Evolutionary conservation across 2,888 invertebrate species (phyloP), one percentile per base, ranked within the genome.

Genomic region (Pristionchus exspectatus): DNA sequence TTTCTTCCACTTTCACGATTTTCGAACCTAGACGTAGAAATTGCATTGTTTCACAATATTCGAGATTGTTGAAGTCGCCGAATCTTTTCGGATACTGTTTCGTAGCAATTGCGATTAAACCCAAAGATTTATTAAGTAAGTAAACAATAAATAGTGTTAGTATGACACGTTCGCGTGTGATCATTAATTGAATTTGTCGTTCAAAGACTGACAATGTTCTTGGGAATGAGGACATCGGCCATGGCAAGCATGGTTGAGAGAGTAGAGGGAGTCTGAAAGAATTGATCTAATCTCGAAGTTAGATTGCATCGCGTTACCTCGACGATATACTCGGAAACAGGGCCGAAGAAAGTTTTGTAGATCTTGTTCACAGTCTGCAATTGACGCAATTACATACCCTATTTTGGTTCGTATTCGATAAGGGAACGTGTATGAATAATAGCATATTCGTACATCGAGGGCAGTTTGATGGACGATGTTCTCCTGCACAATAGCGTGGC

Each of bases 401-500:
- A 21, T 21, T 9, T 16, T 21, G 59, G 59, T 14, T 16, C 59
- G 16, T 59, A 21, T 59, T 59, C 2, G 21, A 59, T 59, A 21
- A 7, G 18, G 59, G 21, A 59, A 44, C 4, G 59, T 59, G 59
- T n/a, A n/a, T n/a, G n/a, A n/a, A n/a, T n/a, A n/a, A n/a, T n/a
- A n/a, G n/a, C n/a, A n/a, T n/a, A n/a, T 50, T 50, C 44, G 3
- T 38, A 91, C 90, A n/a, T 69, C 63, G 90, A 93, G 93, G 90
- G 92, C 92, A 10, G 92, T 89, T 56, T 91, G 89, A 85, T 93
- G 93, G 33, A 94, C 90, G 14, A 91, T 81, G n/a, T 90, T 74
- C 59, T 90, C 92, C 38, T 93, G 90, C 18, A 92, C 90, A 69
- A 93, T 90, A 89, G 89, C 92, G 89, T 92, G 93, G 87, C 94